phyloP scores from a whole-genome alignment of 1,140 invertebrate genomes.

The Prorops nasuta region DNA sequence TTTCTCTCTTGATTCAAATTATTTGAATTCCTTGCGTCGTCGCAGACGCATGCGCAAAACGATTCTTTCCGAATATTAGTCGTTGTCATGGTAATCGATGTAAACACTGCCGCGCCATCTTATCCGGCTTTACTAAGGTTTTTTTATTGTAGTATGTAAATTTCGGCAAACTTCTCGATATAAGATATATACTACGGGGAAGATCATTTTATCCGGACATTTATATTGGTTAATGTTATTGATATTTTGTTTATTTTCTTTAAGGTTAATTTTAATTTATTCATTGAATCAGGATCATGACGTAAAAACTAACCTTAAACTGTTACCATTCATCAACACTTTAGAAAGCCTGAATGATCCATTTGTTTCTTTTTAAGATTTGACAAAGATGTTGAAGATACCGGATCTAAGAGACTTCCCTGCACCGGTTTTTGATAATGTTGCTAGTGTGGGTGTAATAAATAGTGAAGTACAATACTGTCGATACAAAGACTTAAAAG shows the following conservation, averaged over 20 bases:
- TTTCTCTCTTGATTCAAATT: no score
- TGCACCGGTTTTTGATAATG: conserved; percentile 27
- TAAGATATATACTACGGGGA: no score
- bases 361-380: no score
- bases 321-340: no score
- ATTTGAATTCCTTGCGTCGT: no score
- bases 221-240: no score
- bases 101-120: conserved; percentile 17
- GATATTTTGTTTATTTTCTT: no score
- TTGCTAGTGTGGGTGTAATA: conserved; percentile 31
- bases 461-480: conserved; percentile 27
- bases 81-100: conserved; percentile 17
- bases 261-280: no score
- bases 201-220: no score
- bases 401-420: conserved; percentile 40
- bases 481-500: conserved; percentile 30
- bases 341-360: no score
- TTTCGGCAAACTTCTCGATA: background rate
- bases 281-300: no score
- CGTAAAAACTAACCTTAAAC: no score
- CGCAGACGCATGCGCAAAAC: background rate
- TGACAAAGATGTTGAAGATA: conserved; percentile 47
- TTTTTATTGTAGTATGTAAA: background rate
- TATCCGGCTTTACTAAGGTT: background rate
- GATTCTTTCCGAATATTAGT: conserved; percentile 5